A percentile compares a stretch with the other conserved stretches of the same genome.
Evolutionary conservation across 2,888 invertebrate species (phyloP).

Genomic region (Seira musarum): DNA sequence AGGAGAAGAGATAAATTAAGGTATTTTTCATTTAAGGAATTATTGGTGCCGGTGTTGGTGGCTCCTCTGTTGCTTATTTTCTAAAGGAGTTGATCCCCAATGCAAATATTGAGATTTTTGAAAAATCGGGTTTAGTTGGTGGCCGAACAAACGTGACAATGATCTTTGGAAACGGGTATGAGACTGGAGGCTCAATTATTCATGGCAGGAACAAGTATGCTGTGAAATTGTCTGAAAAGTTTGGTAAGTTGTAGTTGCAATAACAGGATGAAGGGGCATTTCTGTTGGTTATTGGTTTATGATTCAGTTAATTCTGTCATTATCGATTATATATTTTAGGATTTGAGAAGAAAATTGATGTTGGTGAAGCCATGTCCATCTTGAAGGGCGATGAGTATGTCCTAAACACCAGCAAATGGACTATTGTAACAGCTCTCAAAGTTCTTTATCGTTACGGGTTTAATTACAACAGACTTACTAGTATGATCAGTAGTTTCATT

Average conservation of each 20-base stretch:
- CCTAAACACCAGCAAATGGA: conserved; percentile 75
- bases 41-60: conserved; percentile 79
- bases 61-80: conserved; percentile 77
- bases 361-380: conserved; percentile 63
- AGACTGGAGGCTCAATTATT: conserved; percentile 78
- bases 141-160: conserved; percentile 76
- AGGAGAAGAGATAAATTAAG: not conserved
- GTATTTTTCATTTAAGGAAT: conserved; percentile 73
- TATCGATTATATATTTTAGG: conserved; percentile 36
- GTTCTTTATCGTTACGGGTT: conserved; percentile 77
- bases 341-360: conserved; percentile 56
- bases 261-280: too few species aligned
- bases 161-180: conserved; percentile 74
- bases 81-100: conserved; percentile 73
- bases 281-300: not conserved
- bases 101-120: conserved; percentile 76
- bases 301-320: not conserved
- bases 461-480: conserved; percentile 73
- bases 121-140: conserved; percentile 74
- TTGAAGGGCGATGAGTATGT: conserved; percentile 73
- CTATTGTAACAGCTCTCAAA: conserved; percentile 73
- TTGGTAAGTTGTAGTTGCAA: conserved; percentile 73
- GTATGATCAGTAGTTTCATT: conserved; percentile 72
- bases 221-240: conserved; percentile 74
- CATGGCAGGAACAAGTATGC: conserved; percentile 77